Conservation (phyloP, 2,797 vertebrate genomes). For the Parambassis ranga region DNA sequence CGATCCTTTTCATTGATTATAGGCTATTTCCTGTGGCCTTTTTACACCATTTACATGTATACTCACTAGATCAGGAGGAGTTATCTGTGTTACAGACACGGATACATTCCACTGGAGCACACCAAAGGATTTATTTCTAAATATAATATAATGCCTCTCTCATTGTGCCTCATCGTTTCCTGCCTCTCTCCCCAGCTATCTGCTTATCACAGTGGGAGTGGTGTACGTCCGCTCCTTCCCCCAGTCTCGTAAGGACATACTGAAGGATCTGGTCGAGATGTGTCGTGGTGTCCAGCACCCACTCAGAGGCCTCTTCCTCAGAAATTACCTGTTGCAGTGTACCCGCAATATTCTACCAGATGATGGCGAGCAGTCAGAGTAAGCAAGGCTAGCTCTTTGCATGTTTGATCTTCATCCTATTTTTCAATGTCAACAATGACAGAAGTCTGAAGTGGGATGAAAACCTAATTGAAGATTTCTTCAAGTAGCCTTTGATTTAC, state of each 20-base stretch:
- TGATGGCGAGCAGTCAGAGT: conserved; percentile 92
- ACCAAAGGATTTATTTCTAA: too few relatives aligned
- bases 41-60: too few relatives aligned
- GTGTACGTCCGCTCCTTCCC: conserved; percentile 98
- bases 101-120: too few relatives aligned
- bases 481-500: too few relatives aligned
- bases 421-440: too few relatives aligned
- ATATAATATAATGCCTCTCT: neutral
- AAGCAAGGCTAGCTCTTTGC: neutral
- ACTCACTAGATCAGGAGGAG: too few relatives aligned
- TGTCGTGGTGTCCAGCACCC: conserved; percentile 98
- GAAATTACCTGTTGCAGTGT: conserved; percentile 97
- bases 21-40: too few relatives aligned
- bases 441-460: too few relatives aligned
- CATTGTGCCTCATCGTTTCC: neutral
- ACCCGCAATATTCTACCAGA: conserved; percentile 97
- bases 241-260: conserved; percentile 96
- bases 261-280: conserved; percentile 99
- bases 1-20: too few relatives aligned
- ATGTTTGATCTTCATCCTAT: neutral
- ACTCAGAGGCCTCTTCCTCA: conserved; percentile 93
- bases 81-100: too few relatives aligned
- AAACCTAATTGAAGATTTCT: too few relatives aligned
- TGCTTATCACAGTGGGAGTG: conserved; percentile 97
- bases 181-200: conserved; percentile 80